Base-by-base conservation (phyloP, 2,113 vertebrate genomes). In the Heloderma charlesbogerti region DNA sequence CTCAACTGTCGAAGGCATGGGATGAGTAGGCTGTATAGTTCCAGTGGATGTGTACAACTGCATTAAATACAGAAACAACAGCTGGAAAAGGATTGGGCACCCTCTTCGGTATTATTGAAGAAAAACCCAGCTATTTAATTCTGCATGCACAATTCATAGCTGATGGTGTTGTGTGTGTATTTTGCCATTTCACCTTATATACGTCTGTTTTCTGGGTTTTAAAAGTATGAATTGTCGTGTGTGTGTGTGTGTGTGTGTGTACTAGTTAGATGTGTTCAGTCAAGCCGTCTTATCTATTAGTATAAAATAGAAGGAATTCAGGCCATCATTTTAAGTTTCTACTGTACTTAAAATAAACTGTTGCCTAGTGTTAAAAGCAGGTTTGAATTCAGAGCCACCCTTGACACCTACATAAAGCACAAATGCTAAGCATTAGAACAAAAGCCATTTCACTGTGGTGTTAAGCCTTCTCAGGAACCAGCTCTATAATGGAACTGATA, bases 401-500 rank as follows among this genome's bases (percentile, higher is more conserved):
- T 88, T 92, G 75, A 60, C 91, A 90, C 0, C 0, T 87, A 0
- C 78, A 0, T 75, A 83, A 85, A 84, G 87, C 57, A 84, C 43
- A 78, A 82, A 31, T 89, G 37, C 10, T 20, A 77, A 93, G 90
- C 83, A 78, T 78, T 71, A 31, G 54, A 1, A 0, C 0, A 0
- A 66, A 90, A 51, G 29, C 13, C 0, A 37, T 83, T 94, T 94
- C 93, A 86, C 75, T 90, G 86, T 86, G 20, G 93, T 94, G 87
- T 88, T 91, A 94, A 96, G 92, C 93, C 95, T 85, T 88, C 93
- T 77, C 43, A 90, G 95, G 92, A 95, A 51, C 77, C 89, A 72
- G 92, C 94, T 80, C 96, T 94, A 92, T 97, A 95, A 96, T 95
- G 92, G 95, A 97, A 96, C 94, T 86, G 66, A 91, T 94, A 93